Base-by-base conservation (phyloP, 2,888 invertebrate species). In the Archaeoteleia sp. region DNA sequence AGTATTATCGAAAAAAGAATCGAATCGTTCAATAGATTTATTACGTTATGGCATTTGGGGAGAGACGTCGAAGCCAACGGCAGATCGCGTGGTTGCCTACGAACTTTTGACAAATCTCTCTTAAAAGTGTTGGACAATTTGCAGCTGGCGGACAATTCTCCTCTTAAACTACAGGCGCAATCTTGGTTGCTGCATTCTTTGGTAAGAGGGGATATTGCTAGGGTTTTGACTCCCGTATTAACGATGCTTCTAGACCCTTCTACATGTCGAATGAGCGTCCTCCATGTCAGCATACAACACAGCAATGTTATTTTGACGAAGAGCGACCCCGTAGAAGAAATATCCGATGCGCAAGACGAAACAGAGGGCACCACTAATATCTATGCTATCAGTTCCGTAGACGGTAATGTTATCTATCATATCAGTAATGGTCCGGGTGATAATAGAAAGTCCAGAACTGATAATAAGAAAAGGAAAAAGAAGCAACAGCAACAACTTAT, bases 321-420 rank as follows among this genome's bases (percentile, higher is more conserved):
- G 57, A 79, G 78, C 9, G 83, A 83, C 25, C 73, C 75, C 0
- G 53, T 77, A 0, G 78, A 82, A 65, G 82, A 82, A 27, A 81
- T 74, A 61, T 80, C 79, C 0, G 85, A 85, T 46, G 51, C 78
- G 1, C 79, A 79, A 9, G 81, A 82, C 15, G 83, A 84, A 5
- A 80, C 77, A 46, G 85, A 80, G 70, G 86, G 78, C 2, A 78
- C 84, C 0, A 85, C 85, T 1, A 92, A 91, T 78, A 92, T 95
- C 8, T 94, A 92, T 78, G 94, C 94, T 0, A 93, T 95, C 34
- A 94, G 94, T 77, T 93, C 91, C 35, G 92, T 93, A 17, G 92
- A 92, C 74, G 94, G 94, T 1, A 93, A 93, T 74, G 91, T 95
- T 2, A 91, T 89, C 76, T 90, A 90, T 75, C 90, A 90, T 67